Conservation (phyloP, 2,797 vertebrate genomes). For the Hydrolagus colliei region DNA sequence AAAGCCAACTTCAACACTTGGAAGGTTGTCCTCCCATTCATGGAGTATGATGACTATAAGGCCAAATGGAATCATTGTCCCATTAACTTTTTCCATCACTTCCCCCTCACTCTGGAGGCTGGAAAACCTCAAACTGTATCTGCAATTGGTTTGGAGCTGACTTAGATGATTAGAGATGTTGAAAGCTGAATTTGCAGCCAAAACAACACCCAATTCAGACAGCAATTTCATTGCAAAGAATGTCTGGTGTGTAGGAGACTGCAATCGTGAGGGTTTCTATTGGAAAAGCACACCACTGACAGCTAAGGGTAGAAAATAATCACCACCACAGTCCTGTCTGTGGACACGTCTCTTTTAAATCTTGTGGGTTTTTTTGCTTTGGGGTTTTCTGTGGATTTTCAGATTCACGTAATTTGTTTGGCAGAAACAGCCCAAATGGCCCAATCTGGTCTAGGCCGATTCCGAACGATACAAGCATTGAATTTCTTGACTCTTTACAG, state of each 20-base stretch:
- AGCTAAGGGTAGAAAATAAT: neutral
- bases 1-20: no score
- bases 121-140: neutral
- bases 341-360: constrained; percentile 22
- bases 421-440: constrained; percentile 32
- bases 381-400: no score
- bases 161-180: neutral
- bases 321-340: fast-evolving
- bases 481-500: no score
- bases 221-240: neutral
- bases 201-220: neutral
- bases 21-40: no score
- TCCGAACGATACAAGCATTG: no score
- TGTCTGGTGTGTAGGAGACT: neutral
- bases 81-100: neutral
- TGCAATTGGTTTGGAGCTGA: no score
- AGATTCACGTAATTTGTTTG: constrained; percentile 29
- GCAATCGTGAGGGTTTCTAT: neutral
- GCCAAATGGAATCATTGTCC: no score
- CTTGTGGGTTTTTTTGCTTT: neutral
- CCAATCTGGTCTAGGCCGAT: no score
- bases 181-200: neutral
- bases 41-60: no score
- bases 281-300: neutral
- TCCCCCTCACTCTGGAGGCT: no score